Conservation (phyloP, 2,888 invertebrate genomes). For the Megamerina dolium region DNA sequence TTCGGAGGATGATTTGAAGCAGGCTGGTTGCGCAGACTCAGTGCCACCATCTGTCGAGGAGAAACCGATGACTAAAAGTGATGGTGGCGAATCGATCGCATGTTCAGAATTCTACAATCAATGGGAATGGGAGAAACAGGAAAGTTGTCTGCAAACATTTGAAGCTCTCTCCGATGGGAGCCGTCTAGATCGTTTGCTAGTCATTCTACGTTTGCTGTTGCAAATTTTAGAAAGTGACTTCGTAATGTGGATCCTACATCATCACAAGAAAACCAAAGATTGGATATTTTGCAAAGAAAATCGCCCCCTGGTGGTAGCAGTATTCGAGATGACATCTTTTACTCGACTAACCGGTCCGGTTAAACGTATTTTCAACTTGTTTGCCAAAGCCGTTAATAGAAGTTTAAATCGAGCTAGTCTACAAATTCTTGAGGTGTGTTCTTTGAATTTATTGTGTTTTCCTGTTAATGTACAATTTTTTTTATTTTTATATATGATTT, state of each 20-base stretch:
- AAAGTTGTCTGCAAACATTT: slow-evolving; percentile 27
- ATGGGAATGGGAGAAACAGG: slow-evolving; percentile 37
- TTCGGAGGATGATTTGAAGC: slow-evolving; percentile 21
- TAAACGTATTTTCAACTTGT: slow-evolving; percentile 33
- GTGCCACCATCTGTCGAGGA: slow-evolving; percentile 7
- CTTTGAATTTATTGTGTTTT: neutral
- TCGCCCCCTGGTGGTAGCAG: slow-evolving; percentile 34
- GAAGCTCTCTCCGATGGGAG: slow-evolving; percentile 33
- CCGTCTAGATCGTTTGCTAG: slow-evolving; percentile 53
- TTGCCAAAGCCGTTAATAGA: slow-evolving; percentile 31
- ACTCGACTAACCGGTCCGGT: slow-evolving; percentile 30
- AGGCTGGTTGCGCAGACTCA: slow-evolving; percentile 4
- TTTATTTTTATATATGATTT: neutral
- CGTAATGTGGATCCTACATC: slow-evolving; percentile 55
- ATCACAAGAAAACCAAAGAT: slow-evolving; percentile 32
- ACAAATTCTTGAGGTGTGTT: slow-evolving; percentile 34
- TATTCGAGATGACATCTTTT: slow-evolving; percentile 33
- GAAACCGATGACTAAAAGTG: slow-evolving; percentile 7
- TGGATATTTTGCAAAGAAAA: slow-evolving; percentile 33
- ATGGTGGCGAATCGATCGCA: slow-evolving; percentile 25
- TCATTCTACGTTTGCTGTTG: slow-evolving; percentile 51
- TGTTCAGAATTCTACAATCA: slow-evolving; percentile 17
- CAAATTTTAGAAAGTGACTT: slow-evolving; percentile 56
- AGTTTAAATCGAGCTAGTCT: slow-evolving; percentile 27
- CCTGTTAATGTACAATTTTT: neutral